Evolutionary conservation across 1,140 invertebrate genomes (phyloP), one percentile per base, ranked within the genome.

Genomic region (Eurosta solidaginis): DNA sequence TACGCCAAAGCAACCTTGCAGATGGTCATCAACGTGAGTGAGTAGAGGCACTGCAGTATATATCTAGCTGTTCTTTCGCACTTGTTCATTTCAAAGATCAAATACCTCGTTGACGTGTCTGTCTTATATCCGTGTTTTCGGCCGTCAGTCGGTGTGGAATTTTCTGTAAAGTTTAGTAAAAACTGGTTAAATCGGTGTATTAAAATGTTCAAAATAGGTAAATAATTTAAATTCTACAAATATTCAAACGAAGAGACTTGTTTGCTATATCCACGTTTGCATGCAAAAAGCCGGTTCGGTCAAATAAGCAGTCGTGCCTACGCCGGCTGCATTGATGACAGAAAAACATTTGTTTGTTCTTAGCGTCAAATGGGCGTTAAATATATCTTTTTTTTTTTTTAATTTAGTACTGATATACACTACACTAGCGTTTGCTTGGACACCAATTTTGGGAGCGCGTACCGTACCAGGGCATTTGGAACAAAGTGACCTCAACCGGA

Each of bases 401-500:
- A 74, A 77, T 81, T 79, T 81, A 63, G 76, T 25, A 52, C 20
- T 78, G 10, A 25, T 33, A 42, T 68, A 40, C 59, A 9, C 59
- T 40, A 36, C 59, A n/a, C 10, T 68, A 40, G 54, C 33, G 54
- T 40, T 68, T 5, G n/a, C 33, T 20, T 42, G 33, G n/a, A 40
- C 79, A 49, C 45, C 77, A 49, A 82, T 81, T 45, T 81, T 79
- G 79, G 82, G 81, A 29, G 74, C 81, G 0, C 84, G 84, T 42
- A 85, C 86, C 14, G 84, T 88, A 10, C 81, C 83, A 25, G 85
- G 81, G 33, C 83, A 88, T 77, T 59, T 88, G 47, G 81, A 79
- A 5, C 54, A 80, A 36, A 81, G 81, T 45, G 86, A 88, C 82
- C 78, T 84, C 74, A 82, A 79, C 77, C 84, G 87, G 81, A 80